Base-by-base conservation (phyloP, 2,888 invertebrate genomes). In the Drosophila hamatofila region DNA sequence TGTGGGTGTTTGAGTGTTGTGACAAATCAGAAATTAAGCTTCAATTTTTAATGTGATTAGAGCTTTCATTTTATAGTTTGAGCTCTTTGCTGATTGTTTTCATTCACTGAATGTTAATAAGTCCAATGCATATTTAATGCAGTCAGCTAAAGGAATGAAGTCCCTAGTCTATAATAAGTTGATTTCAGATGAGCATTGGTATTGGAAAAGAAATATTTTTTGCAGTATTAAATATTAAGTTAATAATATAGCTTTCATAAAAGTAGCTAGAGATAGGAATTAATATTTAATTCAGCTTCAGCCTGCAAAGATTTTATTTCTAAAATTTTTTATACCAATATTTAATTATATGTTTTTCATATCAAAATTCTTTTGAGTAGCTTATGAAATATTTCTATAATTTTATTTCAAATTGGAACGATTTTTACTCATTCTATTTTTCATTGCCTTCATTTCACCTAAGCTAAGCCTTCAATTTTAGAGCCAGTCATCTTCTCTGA, bases 31-130 rank as follows among this genome's bases (percentile, higher is more conserved):
- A 68, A 69, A 78, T 75, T 30, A 73, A 60, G 14, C 48, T 59
- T 78, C 46, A 70, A 78, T 79, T 74, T 68, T 69, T 79, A 71
- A 84, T 79, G 68, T 39, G 18, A 18, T 1, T 37, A 12, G 49
- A 37, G 58, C 52, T 39, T 11, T 5, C 16, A 3, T n/a, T 30
- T 30, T 35, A 35, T 55, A 12, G 49, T 33, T 33, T 35, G 21
- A 52, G 54, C 74, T 74, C 61, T 78, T 74, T 64, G 71, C 78
- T 77, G 78, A 78, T 78, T 77, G 64, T 58, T 51, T 67, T 23
- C 23, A 12, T 54, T 23, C 48, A 18, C 27, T 57, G 72, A 44
- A 71, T 66, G 51, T 41, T 52, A 65, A 71, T 71, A 23, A 42
- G 30, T 8, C n/a, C 16, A 18, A 63, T 41, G 18, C 30, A 37